Evolutionary conservation across 2,797 vertebrate genomes (phyloP), one percentile per base, ranked within the genome.

Genomic region (Cetoscarus ocellatus): DNA sequence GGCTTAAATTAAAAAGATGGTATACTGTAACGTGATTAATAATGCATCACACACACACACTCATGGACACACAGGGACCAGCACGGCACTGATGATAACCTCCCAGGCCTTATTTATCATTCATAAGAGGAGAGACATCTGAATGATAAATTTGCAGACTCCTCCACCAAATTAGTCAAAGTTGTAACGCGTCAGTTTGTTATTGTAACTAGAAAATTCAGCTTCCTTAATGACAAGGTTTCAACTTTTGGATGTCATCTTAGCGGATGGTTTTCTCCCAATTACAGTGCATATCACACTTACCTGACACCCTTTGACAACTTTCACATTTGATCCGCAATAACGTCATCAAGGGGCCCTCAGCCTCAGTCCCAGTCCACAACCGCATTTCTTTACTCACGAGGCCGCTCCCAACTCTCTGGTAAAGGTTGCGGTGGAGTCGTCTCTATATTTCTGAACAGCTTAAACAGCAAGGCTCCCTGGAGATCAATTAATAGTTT

Each of bases 401-500:
- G 72, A 47, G 84, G 55, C 59, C 63, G 64, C 79, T 67, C 75
- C 69, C 58, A 61, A n/a, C 61, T 58, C 75, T 66, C 77, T 56
- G 58, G 52, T 75, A 83, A 86, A 90, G 85, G 83, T 87, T 86
- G 82, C 59, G 70, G 71, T 70, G 47, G 57, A 75, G 80, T 70
- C 80, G 79, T 86, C 68, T 88, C 83, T 77, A 80, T 85, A 79
- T 91, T 84, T 88, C 82, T 83, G 77, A 91, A 89, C 80, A 79
- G 87, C 90, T 92, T 88, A 86, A 92, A 87, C 85, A 91, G 81
- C 67, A 15, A 75, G 58, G 13, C 75, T 94, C 93, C 89, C 90
- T 0, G 19, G 92, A 93, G 93, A 92, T 93, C 92, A 95, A 94
- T 95, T 93, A 93, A 90, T 87, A 92, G 85, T 92, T 93, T 86